Conservation (phyloP, 2,888 invertebrate genomes). For the Abrostola triplasia region DNA sequence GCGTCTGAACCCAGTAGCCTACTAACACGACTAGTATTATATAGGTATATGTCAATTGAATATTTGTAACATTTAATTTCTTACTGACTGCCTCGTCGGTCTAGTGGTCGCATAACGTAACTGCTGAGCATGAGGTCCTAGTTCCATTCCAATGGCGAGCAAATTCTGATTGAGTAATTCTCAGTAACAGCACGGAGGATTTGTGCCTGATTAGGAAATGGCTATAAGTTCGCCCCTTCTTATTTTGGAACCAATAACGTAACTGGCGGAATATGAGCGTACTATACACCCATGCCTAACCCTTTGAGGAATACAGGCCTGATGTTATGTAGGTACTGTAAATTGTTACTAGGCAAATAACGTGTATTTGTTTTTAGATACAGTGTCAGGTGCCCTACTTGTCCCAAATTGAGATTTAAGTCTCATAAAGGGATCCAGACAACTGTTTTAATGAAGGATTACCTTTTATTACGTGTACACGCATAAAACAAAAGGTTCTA, state of each 20-base stretch:
- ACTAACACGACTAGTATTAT: slow-evolving; percentile 13
- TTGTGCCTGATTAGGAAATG: no score
- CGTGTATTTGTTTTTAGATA: neutral
- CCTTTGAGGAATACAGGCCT: no score
- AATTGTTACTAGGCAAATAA: no score
- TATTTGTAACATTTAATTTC: no score
- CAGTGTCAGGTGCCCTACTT: slow-evolving; percentile 34
- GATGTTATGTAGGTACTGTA: no score
- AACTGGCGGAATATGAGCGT: no score
- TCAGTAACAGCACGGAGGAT: no score
- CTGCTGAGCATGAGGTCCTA: neutral
- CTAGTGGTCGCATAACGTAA: neutral
- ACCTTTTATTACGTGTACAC: slow-evolving; percentile 48
- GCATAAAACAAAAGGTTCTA: slow-evolving; percentile 47
- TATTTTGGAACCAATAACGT: no score
- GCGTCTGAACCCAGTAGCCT: slow-evolving; percentile 11
- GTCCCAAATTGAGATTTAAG: slow-evolving; percentile 62
- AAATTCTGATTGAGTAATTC: no score
- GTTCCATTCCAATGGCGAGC: no score
- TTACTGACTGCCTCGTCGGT: neutral
- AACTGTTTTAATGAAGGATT: slow-evolving; percentile 42
- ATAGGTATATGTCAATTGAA: neutral
- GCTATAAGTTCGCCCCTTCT: no score
- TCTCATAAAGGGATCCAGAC: slow-evolving; percentile 58
- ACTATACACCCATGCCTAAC: no score